Base-by-base conservation (phyloP, 2,888 invertebrate species). In the Macrostomum cliftonense region DNA sequence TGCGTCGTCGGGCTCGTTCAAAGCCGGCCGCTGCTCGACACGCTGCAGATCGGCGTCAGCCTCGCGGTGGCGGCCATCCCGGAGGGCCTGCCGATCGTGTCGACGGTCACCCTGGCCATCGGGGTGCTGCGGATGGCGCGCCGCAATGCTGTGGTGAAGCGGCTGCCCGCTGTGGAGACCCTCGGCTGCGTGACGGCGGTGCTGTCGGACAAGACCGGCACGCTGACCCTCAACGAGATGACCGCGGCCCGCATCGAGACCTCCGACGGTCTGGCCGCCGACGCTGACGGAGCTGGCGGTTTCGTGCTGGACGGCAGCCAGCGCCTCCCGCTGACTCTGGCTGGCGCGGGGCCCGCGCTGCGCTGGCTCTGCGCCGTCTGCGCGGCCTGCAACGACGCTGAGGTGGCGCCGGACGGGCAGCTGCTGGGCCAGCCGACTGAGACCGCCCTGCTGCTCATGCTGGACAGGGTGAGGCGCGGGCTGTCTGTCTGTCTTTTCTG, bases 51-150 rank as follows among this genome's bases (percentile, higher is more conserved):
- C 53, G 85, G 95, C 48, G 95, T 97, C 58, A 78, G 78, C 67
- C 67, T 95, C 57, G 93, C 93, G 0, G 95, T 95, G 0, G 95
- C 95, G 28, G 93, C 95, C 47, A 95, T 95, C 58, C 95, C 95
- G 36, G 95, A 95, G 75, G 95, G 97, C 55, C 75, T 99, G 36
- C 97, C 97, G 1, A 97, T 99, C 59, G 97, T 99, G 47, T 97
- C 99, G 1, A 97, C 97, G 0, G 97, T 97, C 42, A 99, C 97
- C 0, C 71, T 97, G 52, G 97, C 97, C 0, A 75, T 97, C 42
- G 97, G 97, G 4, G 95, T 97, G 2, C 91, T 95, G 85, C 76
- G 95, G 54, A 99, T 97, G 97, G 95, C 95, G 0, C 88, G 87
- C 63, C 77, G 87, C 36, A 88, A 91, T 65, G 86, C 84, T 1